Evolutionary conservation across 2,888 invertebrate genomes (phyloP).

Genomic region (Nasonovia ribisnigri): DNA sequence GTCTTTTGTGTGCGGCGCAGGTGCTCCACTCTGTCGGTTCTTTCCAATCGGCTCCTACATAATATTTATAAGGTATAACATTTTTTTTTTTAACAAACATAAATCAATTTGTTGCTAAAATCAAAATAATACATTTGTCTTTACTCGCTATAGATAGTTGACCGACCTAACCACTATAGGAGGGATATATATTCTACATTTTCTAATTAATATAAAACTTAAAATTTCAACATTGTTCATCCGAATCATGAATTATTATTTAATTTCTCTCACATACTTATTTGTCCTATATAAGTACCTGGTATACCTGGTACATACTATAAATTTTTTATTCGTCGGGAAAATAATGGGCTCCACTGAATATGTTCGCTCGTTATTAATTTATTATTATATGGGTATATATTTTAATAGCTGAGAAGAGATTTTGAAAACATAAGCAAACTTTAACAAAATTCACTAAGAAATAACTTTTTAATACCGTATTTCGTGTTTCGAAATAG

Average conservation of each 20-base stretch:
- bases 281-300: background rate
- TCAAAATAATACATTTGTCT: slow-evolving; percentile 14
- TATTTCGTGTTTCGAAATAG: background rate
- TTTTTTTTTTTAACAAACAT: slow-evolving; percentile 13
- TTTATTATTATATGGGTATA: no score
- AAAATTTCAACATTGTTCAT: background rate
- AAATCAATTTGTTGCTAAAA: slow-evolving; percentile 19
- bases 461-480: background rate
- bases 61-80: background rate
- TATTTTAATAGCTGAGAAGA: no score
- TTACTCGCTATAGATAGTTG: background rate
- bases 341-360: background rate
- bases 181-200: background rate
- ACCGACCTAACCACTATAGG: background rate
- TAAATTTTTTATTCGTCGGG: background rate
- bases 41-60: slow-evolving; percentile 51
- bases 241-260: background rate
- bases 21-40: slow-evolving; percentile 55
- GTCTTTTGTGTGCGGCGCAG: slow-evolving; percentile 60
- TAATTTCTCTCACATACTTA: background rate
- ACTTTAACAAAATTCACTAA: background rate
- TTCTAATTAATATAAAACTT: no score
- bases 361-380: background rate
- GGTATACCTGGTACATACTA: background rate
- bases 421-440: background rate